Evolutionary conservation across 2,888 invertebrate genomes (phyloP).

Genomic region (Caenorhabditis macrosperma): DNA sequence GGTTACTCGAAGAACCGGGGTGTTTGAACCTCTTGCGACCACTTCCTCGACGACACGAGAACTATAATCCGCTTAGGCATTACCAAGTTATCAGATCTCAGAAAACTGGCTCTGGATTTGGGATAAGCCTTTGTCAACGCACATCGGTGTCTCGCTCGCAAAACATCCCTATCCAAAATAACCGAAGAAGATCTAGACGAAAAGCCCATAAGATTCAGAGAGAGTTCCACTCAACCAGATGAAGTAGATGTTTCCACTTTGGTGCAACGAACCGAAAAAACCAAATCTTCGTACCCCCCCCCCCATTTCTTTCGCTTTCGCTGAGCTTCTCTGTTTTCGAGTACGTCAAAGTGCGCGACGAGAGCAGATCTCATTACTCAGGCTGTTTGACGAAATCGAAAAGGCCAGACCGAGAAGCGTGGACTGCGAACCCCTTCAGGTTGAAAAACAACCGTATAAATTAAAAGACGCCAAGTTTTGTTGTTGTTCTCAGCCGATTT

Average conservation of each 20-base stretch:
- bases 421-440: not conserved
- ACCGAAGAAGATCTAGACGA: not conserved
- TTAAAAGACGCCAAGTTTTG: slow-evolving; percentile 27
- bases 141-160: not conserved
- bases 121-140: not conserved
- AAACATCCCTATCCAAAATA: not conserved
- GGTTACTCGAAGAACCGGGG: not conserved
- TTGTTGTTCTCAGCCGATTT: slow-evolving; percentile 49
- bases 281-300: not conserved
- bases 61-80: not conserved
- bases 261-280: slow-evolving; percentile 14
- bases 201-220: not conserved
- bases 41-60: not conserved
- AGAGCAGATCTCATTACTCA: slow-evolving; percentile 12
- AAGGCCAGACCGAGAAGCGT: not conserved
- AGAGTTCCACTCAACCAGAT: slow-evolving; percentile 6
- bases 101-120: not conserved
- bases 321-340: slow-evolving; percentile 4
- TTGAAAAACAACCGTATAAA: slow-evolving; percentile 20
- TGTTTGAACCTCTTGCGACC: not conserved
- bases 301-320: not conserved
- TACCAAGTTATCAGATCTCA: not conserved
- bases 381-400: not conserved
- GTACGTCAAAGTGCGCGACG: slow-evolving; percentile 2
- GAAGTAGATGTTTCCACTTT: not conserved